phyloP scores from a whole-genome alignment of 1,140 invertebrate species.

The Bombus breviceps region DNA sequence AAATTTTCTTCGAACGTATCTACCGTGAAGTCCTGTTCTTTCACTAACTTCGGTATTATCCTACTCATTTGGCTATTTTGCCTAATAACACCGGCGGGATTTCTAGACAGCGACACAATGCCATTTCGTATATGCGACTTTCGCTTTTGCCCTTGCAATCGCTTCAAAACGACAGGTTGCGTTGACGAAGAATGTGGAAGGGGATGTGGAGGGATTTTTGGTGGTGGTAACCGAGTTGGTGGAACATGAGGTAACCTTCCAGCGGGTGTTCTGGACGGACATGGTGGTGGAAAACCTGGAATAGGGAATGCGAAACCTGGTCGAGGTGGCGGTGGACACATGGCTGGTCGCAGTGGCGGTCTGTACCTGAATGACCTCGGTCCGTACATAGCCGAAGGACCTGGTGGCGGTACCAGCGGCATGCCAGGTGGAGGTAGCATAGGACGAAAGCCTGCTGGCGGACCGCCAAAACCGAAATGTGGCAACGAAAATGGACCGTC shows the following conservation, averaged over 20 bases:
- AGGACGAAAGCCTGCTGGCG: constrained; percentile 55
- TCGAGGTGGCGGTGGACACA: constrained; percentile 56
- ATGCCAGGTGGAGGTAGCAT: constrained; percentile 54
- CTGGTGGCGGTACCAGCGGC: constrained; percentile 32
- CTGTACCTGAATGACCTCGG: constrained; percentile 60
- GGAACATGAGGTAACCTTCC: constrained; percentile 58
- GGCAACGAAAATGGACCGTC: constrained; percentile 48
- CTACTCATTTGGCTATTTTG: constrained; percentile 7
- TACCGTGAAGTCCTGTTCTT: constrained; percentile 74
- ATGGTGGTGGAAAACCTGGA: constrained; percentile 56
- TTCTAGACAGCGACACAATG: not conserved
- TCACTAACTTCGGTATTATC: constrained; percentile 29
- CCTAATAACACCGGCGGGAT: not conserved
- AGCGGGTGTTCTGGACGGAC: constrained; percentile 45
- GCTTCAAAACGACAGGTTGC: not conserved
- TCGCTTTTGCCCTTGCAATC: constrained; percentile 22
- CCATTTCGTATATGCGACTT: constrained; percentile 45
- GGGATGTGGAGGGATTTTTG: constrained; percentile 59
- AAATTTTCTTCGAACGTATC: constrained; percentile 77
- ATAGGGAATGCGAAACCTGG: constrained; percentile 49
- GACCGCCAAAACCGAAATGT: constrained; percentile 59
- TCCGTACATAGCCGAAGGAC: constrained; percentile 53
- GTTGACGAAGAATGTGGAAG: constrained; percentile 22
- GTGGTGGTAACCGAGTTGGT: constrained; percentile 51
- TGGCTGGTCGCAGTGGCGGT: constrained; percentile 50